These are phyloP conservation scores for Athrips mouffetella DNA, from an alignment of 2,888 invertebrate genomes.

Conservation along the genomic window DNA sequence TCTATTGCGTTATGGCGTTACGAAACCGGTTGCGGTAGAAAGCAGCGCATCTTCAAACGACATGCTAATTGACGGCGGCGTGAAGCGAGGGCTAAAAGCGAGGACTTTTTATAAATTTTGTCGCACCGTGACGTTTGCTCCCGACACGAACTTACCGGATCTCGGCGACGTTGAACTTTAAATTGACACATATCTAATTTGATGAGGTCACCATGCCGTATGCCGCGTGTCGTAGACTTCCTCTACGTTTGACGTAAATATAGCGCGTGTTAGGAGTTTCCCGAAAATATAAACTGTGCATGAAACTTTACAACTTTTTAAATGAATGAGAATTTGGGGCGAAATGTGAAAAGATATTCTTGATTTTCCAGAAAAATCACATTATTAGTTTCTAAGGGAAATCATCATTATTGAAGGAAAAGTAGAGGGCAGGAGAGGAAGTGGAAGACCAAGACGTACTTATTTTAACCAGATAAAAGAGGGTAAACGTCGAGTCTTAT, in stretches of 20 bases:
- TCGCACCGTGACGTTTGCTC: slow-evolving; percentile 28
- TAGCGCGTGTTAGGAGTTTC: neutral
- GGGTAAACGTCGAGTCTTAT: too few relatives aligned
- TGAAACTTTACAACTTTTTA: too few relatives aligned
- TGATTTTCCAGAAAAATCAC: too few relatives aligned
- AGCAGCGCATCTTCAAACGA: slow-evolving; percentile 70
- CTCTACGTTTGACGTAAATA: slow-evolving; percentile 1
- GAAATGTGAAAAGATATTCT: too few relatives aligned
- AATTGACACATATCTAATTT: slow-evolving; percentile 13
- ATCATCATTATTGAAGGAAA: neutral
- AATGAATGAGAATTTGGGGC: too few relatives aligned
- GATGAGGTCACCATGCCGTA: slow-evolving; percentile 1
- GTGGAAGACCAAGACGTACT: too few relatives aligned
- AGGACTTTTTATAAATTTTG: slow-evolving; percentile 45
- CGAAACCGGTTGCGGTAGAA: slow-evolving; percentile 38
- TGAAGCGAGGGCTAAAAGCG: slow-evolving; percentile 53
- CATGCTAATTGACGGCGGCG: slow-evolving; percentile 73
- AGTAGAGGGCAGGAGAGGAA: neutral
- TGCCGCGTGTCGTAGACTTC: neutral
- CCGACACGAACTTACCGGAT: slow-evolving; percentile 14
- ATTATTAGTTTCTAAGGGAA: too few relatives aligned
- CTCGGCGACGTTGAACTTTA: slow-evolving; percentile 12
- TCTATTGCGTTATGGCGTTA: slow-evolving; percentile 36
- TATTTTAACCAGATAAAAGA: too few relatives aligned
- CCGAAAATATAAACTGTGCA: too few relatives aligned